These are phyloP conservation scores for Drosophila formosana DNA, from an alignment of 2,888 invertebrate species.

Conservation along the genomic window DNA sequence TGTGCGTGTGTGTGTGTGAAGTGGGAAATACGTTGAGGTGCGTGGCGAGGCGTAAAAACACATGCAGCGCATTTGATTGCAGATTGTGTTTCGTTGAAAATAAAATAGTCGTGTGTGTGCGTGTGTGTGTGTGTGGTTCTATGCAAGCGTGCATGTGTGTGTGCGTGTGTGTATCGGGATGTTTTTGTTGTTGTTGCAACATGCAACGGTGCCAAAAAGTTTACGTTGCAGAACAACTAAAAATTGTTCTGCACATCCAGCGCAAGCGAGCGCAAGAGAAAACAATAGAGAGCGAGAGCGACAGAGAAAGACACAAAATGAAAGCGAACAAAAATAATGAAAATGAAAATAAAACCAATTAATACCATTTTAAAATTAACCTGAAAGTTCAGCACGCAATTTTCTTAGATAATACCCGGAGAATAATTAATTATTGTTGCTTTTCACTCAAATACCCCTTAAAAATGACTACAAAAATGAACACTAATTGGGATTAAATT, in stretches of 20 bases:
- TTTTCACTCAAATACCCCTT: background rate
- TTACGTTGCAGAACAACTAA: slow-evolving; percentile 37
- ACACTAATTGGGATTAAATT: no score
- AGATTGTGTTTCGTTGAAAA: slow-evolving; percentile 45
- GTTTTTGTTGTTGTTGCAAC: slow-evolving; percentile 9
- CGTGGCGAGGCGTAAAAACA: slow-evolving; percentile 58
- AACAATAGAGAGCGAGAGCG: background rate
- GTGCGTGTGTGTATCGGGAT: slow-evolving; percentile 2
- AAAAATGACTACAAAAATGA: no score
- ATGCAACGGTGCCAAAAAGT: slow-evolving; percentile 46
- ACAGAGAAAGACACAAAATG: background rate
- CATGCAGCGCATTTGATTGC: slow-evolving; percentile 60
- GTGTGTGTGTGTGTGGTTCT: background rate
- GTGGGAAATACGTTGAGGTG: slow-evolving; percentile 25
- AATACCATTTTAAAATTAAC: slow-evolving; percentile 42
- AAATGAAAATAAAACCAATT: slow-evolving; percentile 39
- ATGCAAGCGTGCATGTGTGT: background rate
- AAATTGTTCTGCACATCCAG: slow-evolving; percentile 10
- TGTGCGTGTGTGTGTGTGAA: background rate
- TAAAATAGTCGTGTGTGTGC: slow-evolving; percentile 9
- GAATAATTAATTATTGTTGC: slow-evolving; percentile 4
- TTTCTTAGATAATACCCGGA: slow-evolving; percentile 32
- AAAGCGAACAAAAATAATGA: background rate
- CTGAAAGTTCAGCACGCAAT: slow-evolving; percentile 33
- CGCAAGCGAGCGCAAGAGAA: background rate